A percentile compares a stretch with the other conserved stretches of the same genome.
phyloP scores from a whole-genome alignment of 2,113 vertebrate species.

The Xyliphius kryptos region DNA sequence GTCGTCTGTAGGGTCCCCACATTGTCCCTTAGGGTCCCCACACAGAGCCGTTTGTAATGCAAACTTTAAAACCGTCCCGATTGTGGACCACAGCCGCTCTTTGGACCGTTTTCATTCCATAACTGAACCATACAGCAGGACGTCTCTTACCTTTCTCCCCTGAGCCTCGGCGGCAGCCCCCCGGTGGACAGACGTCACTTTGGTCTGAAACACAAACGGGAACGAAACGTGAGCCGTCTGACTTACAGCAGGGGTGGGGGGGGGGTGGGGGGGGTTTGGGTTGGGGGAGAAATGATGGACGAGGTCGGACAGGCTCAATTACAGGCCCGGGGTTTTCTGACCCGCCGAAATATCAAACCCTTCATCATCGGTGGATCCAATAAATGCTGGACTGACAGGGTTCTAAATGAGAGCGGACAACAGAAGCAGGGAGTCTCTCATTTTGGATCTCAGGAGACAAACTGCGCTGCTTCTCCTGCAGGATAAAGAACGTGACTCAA shows the following conservation, averaged over 20 bases:
- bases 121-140: not conserved
- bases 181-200: conserved; percentile 55
- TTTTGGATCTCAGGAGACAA: too few species aligned
- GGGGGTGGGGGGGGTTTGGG: not conserved
- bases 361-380: not conserved
- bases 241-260: not conserved
- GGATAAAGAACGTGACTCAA: too few species aligned
- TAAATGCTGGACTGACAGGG: not conserved
- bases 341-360: conserved; percentile 2
- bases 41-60: too few species aligned
- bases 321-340: not conserved
- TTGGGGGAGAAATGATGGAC: not conserved
- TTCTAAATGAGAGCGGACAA: too few species aligned
- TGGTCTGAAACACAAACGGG: conserved; percentile 54
- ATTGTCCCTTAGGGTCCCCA: too few species aligned
- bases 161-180: conserved; percentile 50
- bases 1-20: too few species aligned
- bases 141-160: conserved; percentile 59
- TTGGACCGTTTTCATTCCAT: too few species aligned
- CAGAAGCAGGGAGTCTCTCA: too few species aligned
- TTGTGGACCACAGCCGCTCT: too few species aligned
- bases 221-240: conserved; percentile 6
- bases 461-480: too few species aligned
- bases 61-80: too few species aligned
- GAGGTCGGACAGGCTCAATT: conserved; percentile 14